Evolutionary conservation across 2,113 vertebrate genomes (phyloP), one percentile per base, ranked within the genome.

Genomic region (Beaufortia kweichowensis): DNA sequence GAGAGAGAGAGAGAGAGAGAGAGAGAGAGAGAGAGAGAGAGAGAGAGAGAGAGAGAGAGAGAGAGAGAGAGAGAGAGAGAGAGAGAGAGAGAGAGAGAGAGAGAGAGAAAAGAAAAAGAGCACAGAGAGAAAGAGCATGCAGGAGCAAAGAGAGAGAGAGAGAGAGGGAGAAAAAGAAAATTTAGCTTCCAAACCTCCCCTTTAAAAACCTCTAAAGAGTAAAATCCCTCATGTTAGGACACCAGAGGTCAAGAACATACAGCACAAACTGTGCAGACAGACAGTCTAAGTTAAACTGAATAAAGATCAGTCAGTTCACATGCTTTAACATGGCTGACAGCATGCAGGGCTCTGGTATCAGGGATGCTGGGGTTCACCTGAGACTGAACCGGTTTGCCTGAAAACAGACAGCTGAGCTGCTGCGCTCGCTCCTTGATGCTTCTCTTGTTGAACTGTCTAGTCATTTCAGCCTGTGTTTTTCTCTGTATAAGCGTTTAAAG

Each of bases 391-490:
- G 91, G 90, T 82, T 68, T 77, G 87, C 90, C 93, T 82, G 87
- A 71, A 71, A 98, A 98, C 92, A 97, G 91, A 83, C 93, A 92
- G 69, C 92, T 94, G 43, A 98, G 93, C 77, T 95, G 94, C 78
- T 87, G 90, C 0, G 95, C 96, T 71, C 95, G 92, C 79, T 98
- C 95, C 82, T 94, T 96, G 86, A 98, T 94, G 78, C 93, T 97
- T 90, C 91, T 95, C 89, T 88, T 91, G 86, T 92, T 91, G 87
- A 96, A 96, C 28, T 94, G 94, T 87, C 91, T 92, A 85, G 93
- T 84, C 17, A 94, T 90, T 86, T 90, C 63, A 66, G 80, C 89
- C 87, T 93, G 91, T 60, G 86, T 87, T 88, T 91, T 94, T 83
- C 87, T 95, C 96, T 97, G 92, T 64, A 33, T n/a, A 24, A 29